Conservation (phyloP, 2,113 vertebrate species). For the Percina caprodes region DNA sequence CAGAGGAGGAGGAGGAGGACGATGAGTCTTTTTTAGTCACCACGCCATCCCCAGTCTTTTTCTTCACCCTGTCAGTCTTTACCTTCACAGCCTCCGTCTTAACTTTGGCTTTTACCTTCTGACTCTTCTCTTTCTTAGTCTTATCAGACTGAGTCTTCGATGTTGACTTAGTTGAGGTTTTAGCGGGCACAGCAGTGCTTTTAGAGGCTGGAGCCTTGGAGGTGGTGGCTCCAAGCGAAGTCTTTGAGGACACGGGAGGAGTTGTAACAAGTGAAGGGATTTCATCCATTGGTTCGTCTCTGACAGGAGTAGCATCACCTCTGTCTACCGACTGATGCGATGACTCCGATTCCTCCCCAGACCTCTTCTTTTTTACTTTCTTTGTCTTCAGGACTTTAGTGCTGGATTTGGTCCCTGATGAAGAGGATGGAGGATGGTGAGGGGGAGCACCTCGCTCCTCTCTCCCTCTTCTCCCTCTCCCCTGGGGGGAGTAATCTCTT, state of each 20-base stretch:
- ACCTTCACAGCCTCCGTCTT: constrained; percentile 87
- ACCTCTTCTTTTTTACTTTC: constrained; percentile 91
- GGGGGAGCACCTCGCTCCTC: constrained; percentile 86
- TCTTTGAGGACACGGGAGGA: constrained; percentile 63
- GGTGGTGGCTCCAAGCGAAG: background rate
- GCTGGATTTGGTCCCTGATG: constrained; percentile 78
- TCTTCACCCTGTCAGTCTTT: constrained; percentile 90
- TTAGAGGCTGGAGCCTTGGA: constrained; percentile 65
- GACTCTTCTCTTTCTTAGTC: constrained; percentile 66
- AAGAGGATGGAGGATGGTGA: constrained; percentile 79
- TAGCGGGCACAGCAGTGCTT: constrained; percentile 86
- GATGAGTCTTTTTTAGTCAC: constrained; percentile 86
- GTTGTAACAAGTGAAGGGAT: constrained; percentile 65
- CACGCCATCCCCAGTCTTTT: constrained; percentile 81
- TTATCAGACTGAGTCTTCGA: constrained; percentile 69
- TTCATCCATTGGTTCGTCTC: constrained; percentile 97
- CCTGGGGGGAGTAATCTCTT: constrained; percentile 91
- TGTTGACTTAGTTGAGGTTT: constrained; percentile 73
- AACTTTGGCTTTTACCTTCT: constrained; percentile 68
- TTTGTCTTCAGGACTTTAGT: constrained; percentile 85
- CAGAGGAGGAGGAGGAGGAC: constrained; percentile 79
- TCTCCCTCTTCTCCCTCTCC: constrained; percentile 89
- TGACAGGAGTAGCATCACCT: constrained; percentile 95
- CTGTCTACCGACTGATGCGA: constrained; percentile 89
- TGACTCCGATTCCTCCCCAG: constrained; percentile 90